Conservation (phyloP, 2,797 vertebrate genomes). For the Gallinago stenura region DNA sequence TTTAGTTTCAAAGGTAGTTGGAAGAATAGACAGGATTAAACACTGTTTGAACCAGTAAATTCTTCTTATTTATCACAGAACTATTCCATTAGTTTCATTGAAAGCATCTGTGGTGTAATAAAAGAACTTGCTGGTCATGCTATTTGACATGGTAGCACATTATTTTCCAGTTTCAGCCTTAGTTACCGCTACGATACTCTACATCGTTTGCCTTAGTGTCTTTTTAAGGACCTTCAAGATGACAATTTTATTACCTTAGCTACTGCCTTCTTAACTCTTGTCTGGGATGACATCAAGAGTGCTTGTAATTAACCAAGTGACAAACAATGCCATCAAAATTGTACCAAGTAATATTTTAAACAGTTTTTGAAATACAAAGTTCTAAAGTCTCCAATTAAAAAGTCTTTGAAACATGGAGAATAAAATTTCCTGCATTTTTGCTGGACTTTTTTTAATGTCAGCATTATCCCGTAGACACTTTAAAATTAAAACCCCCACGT, state of each 20-base stretch:
- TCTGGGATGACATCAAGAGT: not conserved
- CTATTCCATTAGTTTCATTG: not conserved
- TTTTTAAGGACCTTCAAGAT: not conserved
- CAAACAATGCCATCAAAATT: not conserved
- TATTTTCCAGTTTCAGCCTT: not conserved
- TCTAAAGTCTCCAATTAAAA: not conserved
- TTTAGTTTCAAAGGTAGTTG: not conserved
- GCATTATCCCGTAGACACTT: not conserved
- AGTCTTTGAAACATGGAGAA: not conserved
- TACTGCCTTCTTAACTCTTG: not conserved
- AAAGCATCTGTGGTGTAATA: not conserved
- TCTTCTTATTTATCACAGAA: not conserved
- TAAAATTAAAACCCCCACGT: not conserved
- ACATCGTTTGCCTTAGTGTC: not conserved
- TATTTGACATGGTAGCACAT: not conserved
- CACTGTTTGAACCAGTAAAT: not conserved
- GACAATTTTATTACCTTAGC: not conserved
- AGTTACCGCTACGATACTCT: not conserved
- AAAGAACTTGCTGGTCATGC: not conserved
- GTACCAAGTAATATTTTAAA: not conserved
- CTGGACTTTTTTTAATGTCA: not conserved
- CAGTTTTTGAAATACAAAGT: not conserved
- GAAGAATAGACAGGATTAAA: not conserved
- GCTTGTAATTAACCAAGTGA: not conserved
- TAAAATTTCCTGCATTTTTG: not conserved